Conservation (phyloP, 2,113 vertebrate species). For the Phycodurus eques region DNA sequence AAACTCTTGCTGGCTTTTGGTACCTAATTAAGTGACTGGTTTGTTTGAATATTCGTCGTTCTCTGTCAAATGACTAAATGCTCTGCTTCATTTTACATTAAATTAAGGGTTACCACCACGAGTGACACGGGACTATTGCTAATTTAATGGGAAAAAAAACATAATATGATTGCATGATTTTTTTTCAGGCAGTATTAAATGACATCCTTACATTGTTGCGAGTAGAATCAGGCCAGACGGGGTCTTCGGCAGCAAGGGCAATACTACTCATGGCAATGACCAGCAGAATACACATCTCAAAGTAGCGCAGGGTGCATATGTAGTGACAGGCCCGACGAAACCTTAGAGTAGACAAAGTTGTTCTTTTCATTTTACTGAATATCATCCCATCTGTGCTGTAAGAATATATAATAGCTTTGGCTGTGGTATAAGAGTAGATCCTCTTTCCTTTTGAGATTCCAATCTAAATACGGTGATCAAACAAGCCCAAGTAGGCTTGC, state of each 20-base stretch:
- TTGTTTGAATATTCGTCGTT: too few relatives aligned
- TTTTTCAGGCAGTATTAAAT: not conserved
- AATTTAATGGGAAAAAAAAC: not conserved
- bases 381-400: not conserved
- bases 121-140: not conserved
- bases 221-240: constrained; percentile 85
- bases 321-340: constrained; percentile 89
- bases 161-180: not conserved
- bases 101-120: not conserved
- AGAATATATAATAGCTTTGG: not conserved
- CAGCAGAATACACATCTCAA: constrained; percentile 89
- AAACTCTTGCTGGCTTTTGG: too few relatives aligned
- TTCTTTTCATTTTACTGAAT: not conserved
- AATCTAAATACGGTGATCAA: constrained; percentile 10
- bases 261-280: constrained; percentile 96
- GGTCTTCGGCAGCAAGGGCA: constrained; percentile 88
- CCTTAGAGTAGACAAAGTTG: constrained; percentile 58
- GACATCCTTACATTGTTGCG: constrained; percentile 83
- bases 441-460: not conserved
- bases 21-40: too few relatives aligned
- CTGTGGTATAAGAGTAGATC: not conserved
- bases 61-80: too few relatives aligned
- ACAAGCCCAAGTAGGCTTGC: not conserved
- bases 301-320: constrained; percentile 85
- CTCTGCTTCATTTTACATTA: not conserved